These are phyloP conservation scores for Volucella inflata DNA, from an alignment of 2,888 invertebrate genomes.

Conservation along the genomic window DNA sequence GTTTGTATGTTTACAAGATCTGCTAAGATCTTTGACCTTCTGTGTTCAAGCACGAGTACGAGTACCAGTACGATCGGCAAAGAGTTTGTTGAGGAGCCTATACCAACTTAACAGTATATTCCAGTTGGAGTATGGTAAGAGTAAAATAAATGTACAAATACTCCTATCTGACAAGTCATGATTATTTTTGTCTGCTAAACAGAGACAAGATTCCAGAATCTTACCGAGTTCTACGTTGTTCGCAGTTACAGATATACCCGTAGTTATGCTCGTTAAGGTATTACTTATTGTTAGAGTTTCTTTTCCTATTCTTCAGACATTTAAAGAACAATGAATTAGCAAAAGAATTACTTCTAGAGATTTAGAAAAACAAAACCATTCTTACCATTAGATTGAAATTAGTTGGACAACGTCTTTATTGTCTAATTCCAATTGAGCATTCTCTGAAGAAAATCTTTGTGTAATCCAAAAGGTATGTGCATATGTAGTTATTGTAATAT, in stretches of 20 bases:
- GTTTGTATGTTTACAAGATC: conserved; percentile 73
- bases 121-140: conserved; percentile 51
- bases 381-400: conserved; percentile 58
- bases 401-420: conserved; percentile 18
- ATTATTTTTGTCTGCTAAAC: conserved; percentile 44
- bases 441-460: conserved; percentile 25
- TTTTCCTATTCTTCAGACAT: not conserved
- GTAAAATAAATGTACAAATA: conserved; percentile 36
- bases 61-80: conserved; percentile 29
- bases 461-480: conserved; percentile 59
- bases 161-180: conserved; percentile 59
- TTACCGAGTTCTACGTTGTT: too few species aligned
- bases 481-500: conserved; percentile 48
- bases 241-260: conserved; percentile 22
- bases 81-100: conserved; percentile 44
- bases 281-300: conserved; percentile 32
- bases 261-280: conserved; percentile 23
- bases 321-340: too few species aligned
- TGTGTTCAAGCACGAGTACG: conserved; percentile 47
- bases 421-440: conserved; percentile 49
- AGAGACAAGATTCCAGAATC: conserved; percentile 5
- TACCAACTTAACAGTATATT: conserved; percentile 74
- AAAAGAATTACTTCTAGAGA: too few species aligned
- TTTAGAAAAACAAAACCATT: too few species aligned
- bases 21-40: conserved; percentile 82